Base-by-base conservation (phyloP, 2,113 vertebrate genomes). In the Numenius arquata region DNA sequence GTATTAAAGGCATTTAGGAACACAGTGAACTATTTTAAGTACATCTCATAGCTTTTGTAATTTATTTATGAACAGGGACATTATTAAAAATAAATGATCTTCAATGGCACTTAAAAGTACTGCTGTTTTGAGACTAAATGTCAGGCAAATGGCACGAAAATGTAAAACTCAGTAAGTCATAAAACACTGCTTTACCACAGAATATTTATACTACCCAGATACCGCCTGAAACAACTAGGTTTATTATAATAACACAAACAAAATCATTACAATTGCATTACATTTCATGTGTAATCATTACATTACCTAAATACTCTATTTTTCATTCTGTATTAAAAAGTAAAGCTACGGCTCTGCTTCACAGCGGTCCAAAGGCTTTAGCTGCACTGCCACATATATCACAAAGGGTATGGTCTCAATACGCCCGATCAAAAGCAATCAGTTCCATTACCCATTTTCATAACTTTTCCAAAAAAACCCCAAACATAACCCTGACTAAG, bases 51-150 rank as follows among this genome's bases (percentile, higher is more conserved):
- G 95, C 90, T 94, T 95, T 87, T 92, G 89, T 96, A 95, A 97
- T 96, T 98, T 97, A 97, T 98, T 98, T 97, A 98, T 97, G 92
- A 97, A 91, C 23, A 55, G 26, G 45, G 67, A 92, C 82, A 93
- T 97, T 97, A 98, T 97, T 96, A 98, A 98, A 97, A 97, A 97
- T 97, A 96, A 97, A 98, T 97, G 48, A 96, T 89, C 86, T 97
- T 93, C 96, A 97, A 96, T 81, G 70, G 85, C 94, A 98, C 93
- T 97, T 97, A 96, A 98, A 97, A 97, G 95, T 82, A 96, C 96
- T 90, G 66, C 73, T 96, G 88, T 67, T 97, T 97, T 89, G 93
- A 97, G 97, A 97, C 92, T 94, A 97, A 98, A 97, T 95, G 89
- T 95, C 97, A 98, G 68, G 77, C 66, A 97, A 98, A 97, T 94